Conservation (phyloP, 2,888 invertebrate species). For the Rapana venosa region DNA sequence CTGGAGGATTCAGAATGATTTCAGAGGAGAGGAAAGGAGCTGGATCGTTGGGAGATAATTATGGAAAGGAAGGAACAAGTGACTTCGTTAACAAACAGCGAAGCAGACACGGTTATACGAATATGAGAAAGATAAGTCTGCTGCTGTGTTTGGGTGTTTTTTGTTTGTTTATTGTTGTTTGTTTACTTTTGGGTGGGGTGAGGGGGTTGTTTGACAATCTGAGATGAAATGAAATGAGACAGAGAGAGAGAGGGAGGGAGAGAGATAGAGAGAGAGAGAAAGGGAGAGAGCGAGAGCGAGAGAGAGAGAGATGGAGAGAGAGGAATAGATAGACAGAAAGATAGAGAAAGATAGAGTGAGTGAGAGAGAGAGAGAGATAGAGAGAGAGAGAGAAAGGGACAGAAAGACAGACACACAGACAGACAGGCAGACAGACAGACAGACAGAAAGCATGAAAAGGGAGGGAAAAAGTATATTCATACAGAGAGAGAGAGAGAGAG, state of each 20-base stretch:
- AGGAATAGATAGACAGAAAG: not conserved
- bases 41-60: too few species aligned
- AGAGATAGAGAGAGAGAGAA: constrained; percentile 11
- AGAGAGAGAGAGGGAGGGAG: constrained; percentile 18
- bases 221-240: not conserved
- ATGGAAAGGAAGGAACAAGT: too few species aligned
- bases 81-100: too few species aligned
- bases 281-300: not conserved
- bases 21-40: too few species aligned
- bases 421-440: not conserved
- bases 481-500: not conserved
- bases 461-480: not conserved
- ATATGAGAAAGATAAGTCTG: too few species aligned
- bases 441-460: not conserved
- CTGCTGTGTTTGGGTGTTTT: too few species aligned
- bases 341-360: not conserved
- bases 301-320: constrained; percentile 2
- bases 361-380: not conserved
- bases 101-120: too few species aligned
- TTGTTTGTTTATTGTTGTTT: too few species aligned
- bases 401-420: not conserved
- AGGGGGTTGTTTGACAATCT: too few species aligned
- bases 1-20: too few species aligned
- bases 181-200: too few species aligned
- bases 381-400: not conserved